Percentiles rank a stretch among this genome's conserved stretches.
Evolutionary conservation across 2,888 invertebrate species (phyloP).

Genomic region (Altica lythri): DNA sequence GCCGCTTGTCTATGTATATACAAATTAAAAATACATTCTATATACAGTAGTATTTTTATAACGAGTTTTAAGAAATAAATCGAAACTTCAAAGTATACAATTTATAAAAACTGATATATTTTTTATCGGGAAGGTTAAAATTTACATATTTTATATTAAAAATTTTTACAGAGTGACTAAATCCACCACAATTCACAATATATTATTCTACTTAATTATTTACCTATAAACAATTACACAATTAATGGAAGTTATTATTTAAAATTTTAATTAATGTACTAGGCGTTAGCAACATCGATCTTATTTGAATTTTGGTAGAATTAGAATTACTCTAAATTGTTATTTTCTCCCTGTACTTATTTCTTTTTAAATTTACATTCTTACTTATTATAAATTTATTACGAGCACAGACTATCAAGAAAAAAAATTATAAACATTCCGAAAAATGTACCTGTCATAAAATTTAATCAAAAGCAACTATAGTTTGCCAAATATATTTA

Average conservation of each 20-base stretch:
- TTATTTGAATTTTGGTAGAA: conserved; percentile 21
- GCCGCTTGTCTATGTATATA: no score
- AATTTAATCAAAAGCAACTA: no score
- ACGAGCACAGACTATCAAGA: background rate
- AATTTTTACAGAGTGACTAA: conserved; percentile 13
- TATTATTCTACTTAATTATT: conserved; percentile 14
- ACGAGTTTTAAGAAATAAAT: no score
- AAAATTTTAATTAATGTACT: conserved; percentile 11
- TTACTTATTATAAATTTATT: conserved; percentile 13
- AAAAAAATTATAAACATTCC: background rate
- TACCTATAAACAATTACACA: conserved; percentile 14
- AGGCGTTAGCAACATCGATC: conserved; percentile 18
- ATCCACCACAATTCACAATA: conserved; percentile 24
- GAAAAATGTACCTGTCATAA: background rate
- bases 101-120: conserved; percentile 3
- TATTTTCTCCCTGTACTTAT: conserved; percentile 18
- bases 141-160: conserved; percentile 7
- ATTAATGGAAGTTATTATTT: conserved; percentile 19
- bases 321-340: conserved; percentile 19
- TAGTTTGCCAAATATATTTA: no score
- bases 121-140: conserved; percentile 5
- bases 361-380: conserved; percentile 8
- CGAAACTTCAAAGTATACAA: background rate
- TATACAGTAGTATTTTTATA: no score
- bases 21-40: no score